These are phyloP conservation scores for Paradisaea rubra DNA, from an alignment of 2,113 vertebrate species.

Conservation along the genomic window DNA sequence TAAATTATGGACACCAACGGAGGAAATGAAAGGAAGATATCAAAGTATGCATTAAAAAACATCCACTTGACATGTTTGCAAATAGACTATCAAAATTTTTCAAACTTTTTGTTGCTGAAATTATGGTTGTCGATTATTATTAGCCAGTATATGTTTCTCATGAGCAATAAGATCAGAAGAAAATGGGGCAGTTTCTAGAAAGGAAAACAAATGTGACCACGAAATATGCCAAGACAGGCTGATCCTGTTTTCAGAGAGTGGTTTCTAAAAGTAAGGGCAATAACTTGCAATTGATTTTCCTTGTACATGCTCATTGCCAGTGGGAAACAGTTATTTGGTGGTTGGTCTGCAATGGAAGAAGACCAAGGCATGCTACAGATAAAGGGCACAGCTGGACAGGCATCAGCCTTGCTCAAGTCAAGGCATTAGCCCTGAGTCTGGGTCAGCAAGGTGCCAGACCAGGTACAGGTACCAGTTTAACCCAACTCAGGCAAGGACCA, in stretches of 20 bases:
- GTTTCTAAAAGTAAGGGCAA: not conserved
- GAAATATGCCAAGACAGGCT: not conserved
- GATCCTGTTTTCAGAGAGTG: not conserved
- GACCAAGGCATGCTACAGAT: not conserved
- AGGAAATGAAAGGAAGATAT: constrained; percentile 7
- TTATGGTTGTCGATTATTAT: not conserved
- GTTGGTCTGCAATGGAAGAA: not conserved
- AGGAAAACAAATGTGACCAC: not conserved
- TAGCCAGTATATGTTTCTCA: not conserved
- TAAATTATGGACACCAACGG: not conserved
- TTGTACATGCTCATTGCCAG: not conserved
- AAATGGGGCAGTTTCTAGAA: not conserved
- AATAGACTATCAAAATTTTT: constrained; percentile 47
- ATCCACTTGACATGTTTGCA: constrained; percentile 14
- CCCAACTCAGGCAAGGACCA: not conserved
- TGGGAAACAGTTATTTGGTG: not conserved
- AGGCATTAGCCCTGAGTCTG: too few relatives aligned
- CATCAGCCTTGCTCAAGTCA: not conserved
- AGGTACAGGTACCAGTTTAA: not conserved
- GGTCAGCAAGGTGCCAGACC: not conserved
- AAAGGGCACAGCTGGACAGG: not conserved
- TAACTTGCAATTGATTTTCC: not conserved
- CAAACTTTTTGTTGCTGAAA: not conserved
- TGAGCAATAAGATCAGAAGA: not conserved
- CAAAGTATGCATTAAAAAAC: not conserved